Evolutionary conservation across 2,113 vertebrate genomes (phyloP), one percentile per base, ranked within the genome.

Genomic region (Chaenocephalus aceratus): DNA sequence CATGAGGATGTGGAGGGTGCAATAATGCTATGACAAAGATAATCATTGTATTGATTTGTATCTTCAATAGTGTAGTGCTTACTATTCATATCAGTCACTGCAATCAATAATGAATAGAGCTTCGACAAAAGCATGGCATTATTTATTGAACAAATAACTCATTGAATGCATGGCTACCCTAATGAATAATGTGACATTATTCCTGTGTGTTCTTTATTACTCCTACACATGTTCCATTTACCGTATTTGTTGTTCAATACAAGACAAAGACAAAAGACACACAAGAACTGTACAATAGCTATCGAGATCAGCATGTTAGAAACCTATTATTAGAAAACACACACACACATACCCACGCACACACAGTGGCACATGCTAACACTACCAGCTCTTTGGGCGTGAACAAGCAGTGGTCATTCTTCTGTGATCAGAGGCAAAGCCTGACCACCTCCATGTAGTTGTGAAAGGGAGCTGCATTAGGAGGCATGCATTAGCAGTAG

Each of bases 101-200:
- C 10, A 58, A 82, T 91, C 89, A 76, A 82, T 90, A 85, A 68
- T 71, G 30, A 65, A 77, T 80, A 68, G 54, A 76, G 53, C 7
- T 23, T 56, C 36, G n/a, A 88, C 45, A 85, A 84, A 80, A 85
- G 36, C 59, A 46, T 13, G 5, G 45, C 23, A 18, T 30, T 54
- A 58, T 78, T 81, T 78, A 84, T 68, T 61, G 62, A 73, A 68
- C 56, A 53, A 64, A 84, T 75, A 16, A n/a, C 18, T 80, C 59
- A 34, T 8, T 57, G 2, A 4, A 45, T 26, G 13, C 64, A 69
- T 36, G 45, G 15, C 54, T 62, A 46, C 30, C 70, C 59, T 18
- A 3, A 73, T 23, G 61, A 21, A 46, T 16, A 13, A 18, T 8
- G 5, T 18, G 23, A n/a, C n/a, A 11, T 67, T 36, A 11, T 53